phyloP scores from a whole-genome alignment of 2,113 vertebrate species.

The Philantomba maxwellii region DNA sequence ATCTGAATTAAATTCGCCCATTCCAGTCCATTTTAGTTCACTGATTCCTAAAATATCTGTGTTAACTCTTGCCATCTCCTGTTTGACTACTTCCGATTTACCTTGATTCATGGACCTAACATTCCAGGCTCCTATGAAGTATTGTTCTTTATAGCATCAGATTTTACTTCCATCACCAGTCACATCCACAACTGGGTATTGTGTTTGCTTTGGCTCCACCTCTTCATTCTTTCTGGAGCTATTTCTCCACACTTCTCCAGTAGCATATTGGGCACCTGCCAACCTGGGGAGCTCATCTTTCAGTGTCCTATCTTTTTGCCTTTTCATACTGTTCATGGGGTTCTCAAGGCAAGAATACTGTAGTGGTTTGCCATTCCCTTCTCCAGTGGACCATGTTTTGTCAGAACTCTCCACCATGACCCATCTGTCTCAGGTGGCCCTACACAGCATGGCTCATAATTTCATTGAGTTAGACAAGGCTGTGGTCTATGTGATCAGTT shows the following conservation, averaged over 20 bases:
- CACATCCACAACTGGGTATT: background rate
- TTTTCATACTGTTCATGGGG: background rate
- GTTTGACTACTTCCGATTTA: background rate
- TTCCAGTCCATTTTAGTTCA: background rate
- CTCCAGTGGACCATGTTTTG: background rate
- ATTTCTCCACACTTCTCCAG: background rate
- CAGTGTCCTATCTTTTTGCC: background rate
- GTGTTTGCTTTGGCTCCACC: rapidly evolving
- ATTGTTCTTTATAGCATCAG: background rate
- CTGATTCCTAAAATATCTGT: background rate
- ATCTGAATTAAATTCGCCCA: background rate
- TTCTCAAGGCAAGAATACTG: background rate
- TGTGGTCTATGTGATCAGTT: background rate
- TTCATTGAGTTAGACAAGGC: background rate
- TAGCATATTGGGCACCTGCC: background rate
- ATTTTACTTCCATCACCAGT: background rate
- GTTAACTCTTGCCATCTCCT: background rate
- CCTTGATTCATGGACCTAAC: background rate
- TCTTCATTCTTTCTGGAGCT: background rate
- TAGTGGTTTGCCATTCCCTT: background rate
- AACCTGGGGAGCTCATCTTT: background rate
- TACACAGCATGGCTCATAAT: background rate
- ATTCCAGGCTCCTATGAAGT: background rate
- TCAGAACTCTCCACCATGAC: background rate
- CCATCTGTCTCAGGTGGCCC: background rate